Conservation (phyloP, 2,888 invertebrate species). For the Hypercompe scribonia region DNA sequence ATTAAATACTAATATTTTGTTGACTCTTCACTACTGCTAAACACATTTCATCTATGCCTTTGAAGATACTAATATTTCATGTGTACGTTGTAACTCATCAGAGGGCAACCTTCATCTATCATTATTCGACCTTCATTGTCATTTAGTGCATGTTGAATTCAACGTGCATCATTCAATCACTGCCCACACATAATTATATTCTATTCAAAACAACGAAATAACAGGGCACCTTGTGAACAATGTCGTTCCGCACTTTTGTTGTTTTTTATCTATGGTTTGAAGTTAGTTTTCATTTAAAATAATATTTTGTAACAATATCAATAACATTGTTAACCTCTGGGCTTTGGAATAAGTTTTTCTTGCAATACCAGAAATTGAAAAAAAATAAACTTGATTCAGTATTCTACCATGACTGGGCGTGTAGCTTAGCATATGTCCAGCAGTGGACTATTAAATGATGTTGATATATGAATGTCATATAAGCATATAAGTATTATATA, state of each 20-base stretch:
- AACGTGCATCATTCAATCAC: slow-evolving; percentile 20
- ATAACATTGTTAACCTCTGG: background rate
- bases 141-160: slow-evolving; percentile 21
- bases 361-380: background rate
- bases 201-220: slow-evolving; percentile 15
- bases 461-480: no score
- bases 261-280: background rate
- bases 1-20: background rate
- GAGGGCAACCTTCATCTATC: slow-evolving; percentile 4
- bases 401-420: no score
- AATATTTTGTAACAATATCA: background rate
- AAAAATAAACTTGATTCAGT: background rate
- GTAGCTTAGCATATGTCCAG: no score
- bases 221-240: slow-evolving; percentile 8
- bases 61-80: background rate
- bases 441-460: no score
- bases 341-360: background rate
- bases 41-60: background rate
- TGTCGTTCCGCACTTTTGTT: slow-evolving; percentile 11
- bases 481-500: no score
- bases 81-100: background rate
- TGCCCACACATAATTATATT: slow-evolving; percentile 22
- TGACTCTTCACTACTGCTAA: background rate
- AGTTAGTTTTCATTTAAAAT: background rate
- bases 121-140: slow-evolving; percentile 13